A percentile compares a stretch with the other conserved stretches of the same genome.
Evolutionary conservation across 2,888 invertebrate species (phyloP).

Genomic region (Plebejus argus): DNA sequence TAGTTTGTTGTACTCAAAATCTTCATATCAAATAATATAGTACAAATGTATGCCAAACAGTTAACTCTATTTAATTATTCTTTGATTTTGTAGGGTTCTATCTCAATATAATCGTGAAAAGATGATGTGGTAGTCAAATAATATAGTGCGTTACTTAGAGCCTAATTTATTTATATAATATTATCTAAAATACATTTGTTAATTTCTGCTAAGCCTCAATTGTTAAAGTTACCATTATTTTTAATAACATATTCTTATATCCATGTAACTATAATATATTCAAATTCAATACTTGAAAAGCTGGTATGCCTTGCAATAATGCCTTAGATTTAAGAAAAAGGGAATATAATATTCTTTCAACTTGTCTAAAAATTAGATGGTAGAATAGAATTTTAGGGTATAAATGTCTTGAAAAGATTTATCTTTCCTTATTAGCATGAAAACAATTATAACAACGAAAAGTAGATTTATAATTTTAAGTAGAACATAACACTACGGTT

Average conservation of each 20-base stretch:
- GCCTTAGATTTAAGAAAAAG: not conserved
- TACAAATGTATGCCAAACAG: constrained; percentile 27
- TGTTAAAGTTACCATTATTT: not conserved
- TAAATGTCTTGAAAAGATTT: constrained; percentile 16
- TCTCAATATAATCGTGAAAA: not conserved
- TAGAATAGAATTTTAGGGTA: not conserved
- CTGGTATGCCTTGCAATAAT: constrained; percentile 30
- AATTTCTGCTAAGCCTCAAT: not conserved
- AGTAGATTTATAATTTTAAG: not conserved
- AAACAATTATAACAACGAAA: constrained; percentile 14
- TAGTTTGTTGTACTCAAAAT: constrained; percentile 1
- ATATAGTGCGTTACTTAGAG: not conserved
- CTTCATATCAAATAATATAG: constrained; percentile 23
- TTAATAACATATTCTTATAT: not conserved
- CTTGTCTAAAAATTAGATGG: not conserved
- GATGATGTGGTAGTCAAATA: not conserved
- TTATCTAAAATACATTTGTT: not conserved
- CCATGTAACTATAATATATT: constrained; percentile 10
- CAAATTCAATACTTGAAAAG: not conserved
- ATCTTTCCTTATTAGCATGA: not conserved
- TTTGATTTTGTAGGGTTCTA: not conserved
- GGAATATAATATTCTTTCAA: not conserved
- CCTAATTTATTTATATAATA: not conserved
- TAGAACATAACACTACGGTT: not conserved
- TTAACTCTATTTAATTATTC: not conserved